Base-by-base conservation (phyloP, 64 coral and sea anemone species). In the Hydrozoanthus tunicans region DNA sequence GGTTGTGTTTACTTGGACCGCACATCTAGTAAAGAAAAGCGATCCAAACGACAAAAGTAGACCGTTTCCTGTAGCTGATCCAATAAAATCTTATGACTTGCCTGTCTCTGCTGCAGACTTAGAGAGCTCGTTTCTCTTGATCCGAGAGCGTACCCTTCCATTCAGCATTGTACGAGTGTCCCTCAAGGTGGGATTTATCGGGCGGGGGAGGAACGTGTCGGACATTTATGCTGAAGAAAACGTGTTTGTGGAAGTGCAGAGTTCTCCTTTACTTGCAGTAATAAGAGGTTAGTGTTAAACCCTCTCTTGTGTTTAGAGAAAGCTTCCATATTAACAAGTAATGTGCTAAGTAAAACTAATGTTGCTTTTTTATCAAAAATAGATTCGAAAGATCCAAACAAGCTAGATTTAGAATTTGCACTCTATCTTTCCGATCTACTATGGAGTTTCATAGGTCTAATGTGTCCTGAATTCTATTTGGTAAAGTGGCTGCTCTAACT, bases 1-100 rank as follows among this genome's bases (percentile, higher is more conserved):
- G 5, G 56, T 94, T 51, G 79, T 97, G 1, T 97, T 97, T 10
- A 90, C 82, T 3, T 97, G 95, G 92, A 79, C 77, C 4, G 95
- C 79, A 0, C 83, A 89, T 83, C 82, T 86, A 54, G 82, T 91
- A 7, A 86, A 80, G 2, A 32, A 73, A 5, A 69, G 15, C 11
- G 58, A 81, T 14, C 91, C 67, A 9, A 76, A 93, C 7, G 89
- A 93, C 62, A 72, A 79, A 7, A 96, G 89, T 53, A 81, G 24
- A 27, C 75, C 94, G 17, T 58, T 93, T 51, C 59, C 90, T 8
- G 63, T 96, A 55, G 62, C 89, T 10, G 67, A 93, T 9, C 56
- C 56, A 10, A 56, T 86, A 10, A 78, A 74, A 43, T 27, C 12
- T n/a, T 25, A 90, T 70, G 62, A 77, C 12, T 59, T 85, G 59